A percentile compares a stretch with the other conserved stretches of the same genome.
Conservation (phyloP, 2,797 vertebrate species). For the Hippoglossus hippoglossus region DNA sequence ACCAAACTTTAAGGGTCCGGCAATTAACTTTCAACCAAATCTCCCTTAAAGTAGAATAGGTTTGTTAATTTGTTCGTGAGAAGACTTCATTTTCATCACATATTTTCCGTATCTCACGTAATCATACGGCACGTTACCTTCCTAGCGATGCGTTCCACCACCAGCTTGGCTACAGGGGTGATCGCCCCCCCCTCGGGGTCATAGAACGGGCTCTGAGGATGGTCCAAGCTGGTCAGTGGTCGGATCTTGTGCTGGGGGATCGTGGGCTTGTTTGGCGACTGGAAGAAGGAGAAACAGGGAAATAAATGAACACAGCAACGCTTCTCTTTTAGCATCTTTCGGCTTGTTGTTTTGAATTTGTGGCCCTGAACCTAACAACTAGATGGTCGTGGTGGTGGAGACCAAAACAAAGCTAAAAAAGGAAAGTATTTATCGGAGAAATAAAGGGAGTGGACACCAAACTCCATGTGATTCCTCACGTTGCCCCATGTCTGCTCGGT, state of each 20-base stretch:
- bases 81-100: too few relatives aligned
- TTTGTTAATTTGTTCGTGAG: too few relatives aligned
- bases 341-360: not conserved
- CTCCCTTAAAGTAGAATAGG: too few relatives aligned
- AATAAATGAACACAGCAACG: not conserved
- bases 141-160: slow-evolving; percentile 95
- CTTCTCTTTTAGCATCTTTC: not conserved
- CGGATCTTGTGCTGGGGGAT: slow-evolving; percentile 95
- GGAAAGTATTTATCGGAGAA: not conserved
- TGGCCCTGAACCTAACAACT: too few relatives aligned
- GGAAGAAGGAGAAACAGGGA: slow-evolving; percentile 19
- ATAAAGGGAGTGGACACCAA: not conserved
- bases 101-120: too few relatives aligned
- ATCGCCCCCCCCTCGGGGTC: slow-evolving; percentile 93
- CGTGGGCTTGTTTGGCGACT: slow-evolving; percentile 95
- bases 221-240: slow-evolving; percentile 93
- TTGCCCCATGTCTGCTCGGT: not conserved
- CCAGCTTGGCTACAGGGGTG: slow-evolving; percentile 88
- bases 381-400: not conserved
- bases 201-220: slow-evolving; percentile 96
- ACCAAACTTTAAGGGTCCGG: not conserved
- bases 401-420: slow-evolving; percentile 1
- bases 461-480: not conserved
- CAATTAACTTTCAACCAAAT: too few relatives aligned
- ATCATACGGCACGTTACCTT: slow-evolving; percentile 84